Evolutionary conservation across 2,113 vertebrate species (phyloP), one percentile per base, ranked within the genome.

Genomic region (Cryptotis parvus): DNA sequence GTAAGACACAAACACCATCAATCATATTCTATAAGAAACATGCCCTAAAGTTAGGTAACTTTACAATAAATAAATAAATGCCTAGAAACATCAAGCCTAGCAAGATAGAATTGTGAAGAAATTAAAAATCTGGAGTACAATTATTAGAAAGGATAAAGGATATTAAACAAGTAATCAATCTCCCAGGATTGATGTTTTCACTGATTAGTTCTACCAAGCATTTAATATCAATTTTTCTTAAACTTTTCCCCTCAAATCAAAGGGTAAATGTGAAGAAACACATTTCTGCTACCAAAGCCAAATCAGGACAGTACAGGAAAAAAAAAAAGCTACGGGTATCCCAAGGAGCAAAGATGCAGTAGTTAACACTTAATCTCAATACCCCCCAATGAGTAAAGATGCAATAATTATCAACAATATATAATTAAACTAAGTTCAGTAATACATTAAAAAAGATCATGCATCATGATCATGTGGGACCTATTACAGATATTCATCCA

Each of bases 61-160:
- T 68, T 33, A 31, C 55, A 43, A 75, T 27, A 85, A 74, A 74
- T 74, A 27, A 29, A 63, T 58, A 58, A 69, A 79, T 88, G 45
- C 37, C 68, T 70, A 58, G 29, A 72, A 79, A 80, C 1, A 29
- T 24, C n/a, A 29, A 80, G 27, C 14, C 31, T 65, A 66, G n/a
- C 26, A 61, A 89, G 66, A 89, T 10, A 43, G 49, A 70, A 72
- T 80, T 20, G 78, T 45, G 37, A 89, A 78, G 29, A 55, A 55
- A 79, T 15, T 39, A 68, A 87, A 68, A 55, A 35, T 80, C 31
- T 69, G n/a, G 22, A 55, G 45, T 41, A 20, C 9, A 58, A 58
- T 80, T 70, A 45, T 31, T 89, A 80, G 37, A 72, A 80, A 20
- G 55, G 55, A 78, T n/a, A 69, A 79, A 52, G 49, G 49, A 87